Conservation (phyloP, 2,888 invertebrate genomes). For the Melinopterus prodromus region DNA sequence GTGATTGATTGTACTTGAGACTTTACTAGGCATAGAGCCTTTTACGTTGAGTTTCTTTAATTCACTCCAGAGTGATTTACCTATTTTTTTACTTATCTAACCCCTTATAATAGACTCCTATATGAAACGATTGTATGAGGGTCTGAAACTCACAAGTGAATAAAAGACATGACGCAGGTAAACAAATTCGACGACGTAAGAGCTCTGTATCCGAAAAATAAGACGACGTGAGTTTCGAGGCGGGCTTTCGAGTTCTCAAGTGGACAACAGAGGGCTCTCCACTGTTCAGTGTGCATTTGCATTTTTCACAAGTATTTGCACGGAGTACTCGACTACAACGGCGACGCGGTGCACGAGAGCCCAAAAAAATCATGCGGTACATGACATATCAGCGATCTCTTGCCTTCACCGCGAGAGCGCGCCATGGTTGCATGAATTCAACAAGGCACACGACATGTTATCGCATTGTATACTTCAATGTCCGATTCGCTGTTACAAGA, state of each 20-base stretch:
- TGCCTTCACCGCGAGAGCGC: not conserved
- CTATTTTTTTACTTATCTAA: no score
- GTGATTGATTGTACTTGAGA: no score
- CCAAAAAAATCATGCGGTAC: not conserved
- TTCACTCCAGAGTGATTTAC: no score
- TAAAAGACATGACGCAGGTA: not conserved
- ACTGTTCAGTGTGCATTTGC: slow-evolving; percentile 4
- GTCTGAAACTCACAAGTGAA: no score
- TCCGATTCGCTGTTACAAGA: not conserved
- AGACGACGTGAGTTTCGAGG: not conserved
- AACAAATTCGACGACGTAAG: not conserved
- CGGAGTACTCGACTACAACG: not conserved
- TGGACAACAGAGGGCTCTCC: not conserved
- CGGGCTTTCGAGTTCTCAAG: not conserved
- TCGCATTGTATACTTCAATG: slow-evolving; percentile 4
- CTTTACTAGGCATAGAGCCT: no score
- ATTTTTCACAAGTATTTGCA: slow-evolving; percentile 4
- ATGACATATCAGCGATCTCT: slow-evolving; percentile 4
- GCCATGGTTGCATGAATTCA: not conserved
- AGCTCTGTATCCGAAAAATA: not conserved
- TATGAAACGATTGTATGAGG: no score
- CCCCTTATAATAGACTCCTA: no score
- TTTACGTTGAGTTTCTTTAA: no score
- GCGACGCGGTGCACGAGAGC: not conserved
- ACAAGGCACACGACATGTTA: not conserved